Base-by-base conservation (phyloP, 2,888 invertebrate species). In the Andrena hattorfiana region DNA sequence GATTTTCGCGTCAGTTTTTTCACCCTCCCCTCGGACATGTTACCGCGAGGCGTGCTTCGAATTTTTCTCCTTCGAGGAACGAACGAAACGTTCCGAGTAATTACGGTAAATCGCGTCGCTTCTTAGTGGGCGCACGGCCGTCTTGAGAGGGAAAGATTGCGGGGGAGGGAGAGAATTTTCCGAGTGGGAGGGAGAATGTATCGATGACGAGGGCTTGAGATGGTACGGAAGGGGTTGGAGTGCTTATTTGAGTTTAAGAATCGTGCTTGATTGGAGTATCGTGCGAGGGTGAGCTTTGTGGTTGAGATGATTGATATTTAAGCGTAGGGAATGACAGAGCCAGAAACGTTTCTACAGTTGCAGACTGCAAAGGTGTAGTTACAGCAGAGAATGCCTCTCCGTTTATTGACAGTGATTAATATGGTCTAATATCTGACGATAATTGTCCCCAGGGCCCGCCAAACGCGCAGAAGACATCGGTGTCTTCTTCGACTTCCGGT, bases 391-490 rank as follows among this genome's bases (percentile, higher is more conserved):
- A 32, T 54, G 67, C 42, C 63, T 13, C 66, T 30, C 49, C 26
- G 32, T 20, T 54, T 35, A 20, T 49, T 68, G 28, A 8, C 16
- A 62, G 32, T 74, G 82, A 76, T 74, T 74, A 88, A 81, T 82
- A 78, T 78, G 67, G 63, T 88, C 75, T 84, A 86, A 86, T 81
- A 60, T 73, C 81, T 77, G 83, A 85, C 81, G 81, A 83, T 67
- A 77, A 83, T 71, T 89, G 81, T 86, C 88, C 83, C 32, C 90
- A 95, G 95, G 98, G 98, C 51, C 98, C 98, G 35, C 98, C 99
- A 85, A 98, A 96, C 94, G 97, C 98, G 23, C 97, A 97, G 89
- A 98, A 97, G 92, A 95, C 96, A 69, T 95, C 95, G 4, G 94
- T 93, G 66, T 95, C 95, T 26, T 95, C 96, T 13, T 95, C 95